These are phyloP conservation scores for Agriopis leucophaearia DNA, from an alignment of 2,888 invertebrate species.

Conservation along the genomic window DNA sequence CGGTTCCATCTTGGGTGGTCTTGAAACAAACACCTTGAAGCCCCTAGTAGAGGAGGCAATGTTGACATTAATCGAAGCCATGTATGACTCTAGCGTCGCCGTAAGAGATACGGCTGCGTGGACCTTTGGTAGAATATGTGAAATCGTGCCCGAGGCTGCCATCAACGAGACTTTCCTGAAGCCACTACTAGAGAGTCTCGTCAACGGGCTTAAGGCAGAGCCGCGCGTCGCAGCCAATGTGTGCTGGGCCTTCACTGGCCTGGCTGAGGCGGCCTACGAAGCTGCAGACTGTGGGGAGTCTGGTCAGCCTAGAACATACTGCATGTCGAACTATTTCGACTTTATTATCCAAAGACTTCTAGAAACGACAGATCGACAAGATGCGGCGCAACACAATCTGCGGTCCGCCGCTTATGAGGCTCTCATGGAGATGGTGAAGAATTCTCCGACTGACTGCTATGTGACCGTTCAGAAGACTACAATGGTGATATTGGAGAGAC, in stretches of 20 bases:
- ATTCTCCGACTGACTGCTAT: constrained; percentile 99
- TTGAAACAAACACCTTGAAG: constrained; percentile 94
- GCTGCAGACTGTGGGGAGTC: constrained; percentile 90
- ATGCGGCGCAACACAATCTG: constrained; percentile 97
- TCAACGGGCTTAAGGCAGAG: constrained; percentile 95
- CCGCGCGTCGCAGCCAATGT: constrained; percentile 99
- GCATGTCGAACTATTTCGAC: constrained; percentile 97
- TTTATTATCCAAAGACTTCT: constrained; percentile 96
- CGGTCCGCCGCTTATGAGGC: constrained; percentile 99
- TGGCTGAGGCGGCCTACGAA: constrained; percentile 99
- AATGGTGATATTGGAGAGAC: constrained; percentile 96
- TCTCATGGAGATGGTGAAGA: constrained; percentile 99
- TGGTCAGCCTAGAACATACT: constrained; percentile 95
- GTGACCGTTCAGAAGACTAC: constrained; percentile 98
- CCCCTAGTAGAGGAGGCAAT: constrained; percentile 98
- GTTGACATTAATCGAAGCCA: constrained; percentile 96
- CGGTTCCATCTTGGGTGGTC: constrained; percentile 96
- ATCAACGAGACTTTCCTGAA: constrained; percentile 95
- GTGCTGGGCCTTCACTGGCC: constrained; percentile 99
- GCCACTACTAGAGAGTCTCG: constrained; percentile 92
- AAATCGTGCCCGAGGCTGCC: constrained; percentile 97
- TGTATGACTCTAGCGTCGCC: constrained; percentile 97
- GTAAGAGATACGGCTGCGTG: constrained; percentile 99
- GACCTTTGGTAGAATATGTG: constrained; percentile 99
- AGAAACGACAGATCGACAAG: constrained; percentile 97